Percentiles rank a stretch among this genome's conserved stretches.
These are phyloP conservation scores for Percina caprodes DNA, from an alignment of 2,113 vertebrate genomes.

Conservation along the genomic window DNA sequence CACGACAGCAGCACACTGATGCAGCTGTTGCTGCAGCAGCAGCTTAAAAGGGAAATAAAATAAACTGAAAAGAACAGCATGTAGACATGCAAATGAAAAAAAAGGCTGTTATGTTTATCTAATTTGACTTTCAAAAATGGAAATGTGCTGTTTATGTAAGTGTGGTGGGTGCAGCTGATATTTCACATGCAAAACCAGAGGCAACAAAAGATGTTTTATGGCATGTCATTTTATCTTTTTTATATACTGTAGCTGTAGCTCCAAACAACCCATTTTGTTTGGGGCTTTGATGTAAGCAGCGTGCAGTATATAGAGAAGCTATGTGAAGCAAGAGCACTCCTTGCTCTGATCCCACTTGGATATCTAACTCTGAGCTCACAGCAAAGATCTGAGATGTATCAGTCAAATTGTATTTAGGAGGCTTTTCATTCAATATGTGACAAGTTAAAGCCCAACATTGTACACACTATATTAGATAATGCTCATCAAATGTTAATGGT, in stretches of 20 bases:
- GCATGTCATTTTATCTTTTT: too few species aligned
- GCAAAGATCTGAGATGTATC: too few species aligned
- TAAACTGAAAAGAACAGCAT: not conserved
- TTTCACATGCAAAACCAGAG: not conserved
- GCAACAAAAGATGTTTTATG: not conserved
- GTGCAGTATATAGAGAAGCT: not conserved
- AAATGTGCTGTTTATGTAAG: too few species aligned
- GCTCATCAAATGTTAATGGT: not conserved
- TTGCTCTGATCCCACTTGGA: not conserved
- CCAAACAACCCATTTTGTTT: not conserved
- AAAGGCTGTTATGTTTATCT: not conserved
- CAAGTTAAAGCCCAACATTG: not conserved
- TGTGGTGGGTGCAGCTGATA: too few species aligned
- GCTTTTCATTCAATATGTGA: not conserved
- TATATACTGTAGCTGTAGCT: too few species aligned
- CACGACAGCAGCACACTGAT: not conserved
- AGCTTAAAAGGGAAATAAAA: not conserved
- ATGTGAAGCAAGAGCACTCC: not conserved
- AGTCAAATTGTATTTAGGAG: not conserved
- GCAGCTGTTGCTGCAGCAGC: not conserved
- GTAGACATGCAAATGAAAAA: constrained; percentile 33
- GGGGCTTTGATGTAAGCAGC: not conserved
- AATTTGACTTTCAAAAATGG: constrained; percentile 66
- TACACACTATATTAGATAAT: not conserved
- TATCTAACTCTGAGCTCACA: not conserved